phyloP scores from a whole-genome alignment of 2,113 vertebrate genomes.

The Notothenia rossii region DNA sequence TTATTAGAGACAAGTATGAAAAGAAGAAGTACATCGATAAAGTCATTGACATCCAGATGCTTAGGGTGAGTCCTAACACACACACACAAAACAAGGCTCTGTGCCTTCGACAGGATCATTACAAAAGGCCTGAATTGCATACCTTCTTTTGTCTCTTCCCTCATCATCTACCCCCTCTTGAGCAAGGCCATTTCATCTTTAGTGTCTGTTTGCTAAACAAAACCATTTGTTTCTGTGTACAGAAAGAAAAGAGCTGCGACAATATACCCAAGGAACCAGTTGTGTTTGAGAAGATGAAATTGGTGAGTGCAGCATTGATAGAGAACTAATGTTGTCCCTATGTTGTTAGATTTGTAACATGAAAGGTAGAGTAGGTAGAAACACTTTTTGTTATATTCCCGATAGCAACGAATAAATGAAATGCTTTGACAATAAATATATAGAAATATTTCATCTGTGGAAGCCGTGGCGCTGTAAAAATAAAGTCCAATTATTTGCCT shows the following conservation, averaged over 20 bases:
- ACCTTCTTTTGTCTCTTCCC: not conserved
- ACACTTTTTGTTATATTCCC: too few relatives aligned
- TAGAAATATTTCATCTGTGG: too few relatives aligned
- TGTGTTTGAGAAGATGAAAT: slow-evolving; percentile 98
- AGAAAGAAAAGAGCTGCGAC: slow-evolving; percentile 94
- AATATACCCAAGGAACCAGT: slow-evolving; percentile 90
- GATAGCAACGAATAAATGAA: too few relatives aligned
- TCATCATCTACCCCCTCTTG: not conserved
- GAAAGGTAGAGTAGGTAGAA: too few relatives aligned
- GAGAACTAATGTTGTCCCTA: not conserved
- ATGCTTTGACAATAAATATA: too few relatives aligned
- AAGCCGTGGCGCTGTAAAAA: too few relatives aligned
- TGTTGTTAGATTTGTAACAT: not conserved
- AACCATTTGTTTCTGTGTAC: slow-evolving; percentile 19
- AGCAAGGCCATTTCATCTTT: not conserved
- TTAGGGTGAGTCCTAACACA: slow-evolving; percentile 86
- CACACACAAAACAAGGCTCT: not conserved
- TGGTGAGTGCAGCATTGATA: slow-evolving; percentile 81
- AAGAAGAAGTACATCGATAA: slow-evolving; percentile 98
- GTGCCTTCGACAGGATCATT: not conserved
- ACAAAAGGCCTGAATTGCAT: not conserved
- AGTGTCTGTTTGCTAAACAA: slow-evolving; percentile 1
- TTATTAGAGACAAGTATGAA: slow-evolving; percentile 98
- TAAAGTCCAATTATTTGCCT: too few relatives aligned
- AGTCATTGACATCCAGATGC: slow-evolving; percentile 91